Base-by-base conservation (phyloP, 1,140 invertebrate genomes). In the Penaeus vannamei region DNA sequence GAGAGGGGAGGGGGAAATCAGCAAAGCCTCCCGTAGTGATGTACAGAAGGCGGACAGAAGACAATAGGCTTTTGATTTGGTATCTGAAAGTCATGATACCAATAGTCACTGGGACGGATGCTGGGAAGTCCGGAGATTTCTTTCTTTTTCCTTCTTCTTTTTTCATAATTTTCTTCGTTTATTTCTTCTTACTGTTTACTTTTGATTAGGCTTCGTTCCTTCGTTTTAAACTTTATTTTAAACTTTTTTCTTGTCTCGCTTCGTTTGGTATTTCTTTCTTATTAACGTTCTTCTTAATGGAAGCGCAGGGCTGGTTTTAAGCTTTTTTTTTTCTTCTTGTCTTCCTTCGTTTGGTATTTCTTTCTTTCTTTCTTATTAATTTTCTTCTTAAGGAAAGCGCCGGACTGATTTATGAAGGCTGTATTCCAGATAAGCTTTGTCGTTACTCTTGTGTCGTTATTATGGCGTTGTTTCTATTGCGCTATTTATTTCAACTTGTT, bases 341-440 rank as follows among this genome's bases (percentile, higher is more conserved):
- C 10, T 72, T 26, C 66, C 66, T 72, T 20, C 22, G 23, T 72
- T 19, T 72, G 10, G 19, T 1, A 26, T 17, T 72, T 72, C n/a
- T 72, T 72, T 32, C 64, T 29, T 69, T 29, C 66, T 20, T 32
- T 22, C 32, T 72, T 20, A 26, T 20, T 32, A 26, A 19, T 1
- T 72, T 26, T 32, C 66, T 26, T 32, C 66, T 26, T 14, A 72
- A 1, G 32, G 66, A 20, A 32, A n/a, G 14, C 32, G 14, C 66
- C 10, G n/a, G 32, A 14, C 10, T 72, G 66, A 72, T 72, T 72
- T 72, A 32, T 72, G 12, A 20, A 72, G 32, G 32, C 32, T n/a
- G 66, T 32, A 20, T 72, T 72, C n/a, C n/a, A 72, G n/a, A 72
- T 72, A n/a, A 26, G 66, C 32, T 72, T 72, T 72, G 32, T 72